Conservation (phyloP, 2,113 vertebrate genomes). For the Polypterus senegalus region DNA sequence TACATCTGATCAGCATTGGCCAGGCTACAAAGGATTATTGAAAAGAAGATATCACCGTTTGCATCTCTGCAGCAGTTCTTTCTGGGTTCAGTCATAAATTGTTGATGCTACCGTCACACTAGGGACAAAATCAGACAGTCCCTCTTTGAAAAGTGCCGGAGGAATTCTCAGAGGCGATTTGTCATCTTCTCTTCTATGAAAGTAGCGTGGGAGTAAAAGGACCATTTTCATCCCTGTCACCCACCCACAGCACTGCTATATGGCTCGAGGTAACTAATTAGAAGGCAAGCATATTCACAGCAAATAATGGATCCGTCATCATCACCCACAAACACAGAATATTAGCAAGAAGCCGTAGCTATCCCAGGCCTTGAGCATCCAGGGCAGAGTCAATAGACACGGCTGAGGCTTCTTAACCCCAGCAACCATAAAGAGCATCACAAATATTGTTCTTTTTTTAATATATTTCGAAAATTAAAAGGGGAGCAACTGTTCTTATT, state of each 20-base stretch:
- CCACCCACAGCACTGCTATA: conserved; percentile 11
- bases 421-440: too few relatives aligned
- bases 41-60: neutral
- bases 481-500: too few relatives aligned
- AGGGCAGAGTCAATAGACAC: too few relatives aligned
- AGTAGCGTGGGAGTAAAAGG: conserved; percentile 12
- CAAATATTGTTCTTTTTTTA: too few relatives aligned
- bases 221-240: conserved; percentile 10
- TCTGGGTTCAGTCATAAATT: neutral
- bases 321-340: neutral
- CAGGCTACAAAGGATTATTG: neutral
- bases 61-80: neutral
- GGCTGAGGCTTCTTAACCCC: too few relatives aligned
- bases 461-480: too few relatives aligned
- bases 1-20: neutral
- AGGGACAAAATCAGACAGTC: neutral
- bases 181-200: conserved; percentile 6
- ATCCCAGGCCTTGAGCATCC: too few relatives aligned
- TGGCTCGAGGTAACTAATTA: conserved; percentile 14
- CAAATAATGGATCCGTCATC: conserved; percentile 7
- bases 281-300: neutral
- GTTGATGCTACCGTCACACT: neutral
- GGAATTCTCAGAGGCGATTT: conserved; percentile 12
- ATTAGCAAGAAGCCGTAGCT: neutral
- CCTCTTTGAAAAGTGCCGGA: neutral